These are phyloP conservation scores for Phyllotreta cruciferae DNA, from an alignment of 2,888 invertebrate species.

Conservation along the genomic window DNA sequence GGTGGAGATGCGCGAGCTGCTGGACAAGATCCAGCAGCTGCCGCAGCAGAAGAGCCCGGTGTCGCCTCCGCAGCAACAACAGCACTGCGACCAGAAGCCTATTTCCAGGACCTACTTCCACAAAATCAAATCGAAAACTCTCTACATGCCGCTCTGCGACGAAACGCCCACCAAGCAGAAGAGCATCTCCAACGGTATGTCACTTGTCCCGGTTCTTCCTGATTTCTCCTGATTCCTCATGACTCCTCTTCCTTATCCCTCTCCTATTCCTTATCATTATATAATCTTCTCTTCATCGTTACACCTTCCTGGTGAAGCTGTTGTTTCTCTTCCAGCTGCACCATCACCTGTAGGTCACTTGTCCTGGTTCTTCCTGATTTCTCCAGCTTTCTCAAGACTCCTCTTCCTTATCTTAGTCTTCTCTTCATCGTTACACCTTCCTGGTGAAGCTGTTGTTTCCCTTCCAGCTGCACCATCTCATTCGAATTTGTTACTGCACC, in stretches of 20 bases:
- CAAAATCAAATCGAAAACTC: constrained; percentile 69
- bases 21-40: constrained; percentile 75
- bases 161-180: constrained; percentile 45
- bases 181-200: constrained; percentile 42
- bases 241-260: neutral
- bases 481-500: neutral
- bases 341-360: too few species aligned
- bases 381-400: too few species aligned
- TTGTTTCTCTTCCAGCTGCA: too few species aligned
- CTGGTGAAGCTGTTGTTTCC: too few species aligned
- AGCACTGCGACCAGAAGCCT: constrained; percentile 42
- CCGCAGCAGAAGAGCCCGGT: constrained; percentile 61
- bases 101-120: constrained; percentile 60
- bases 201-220: too few species aligned
- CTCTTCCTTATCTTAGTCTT: too few species aligned
- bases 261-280: neutral
- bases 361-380: too few species aligned
- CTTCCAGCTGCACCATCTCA: neutral
- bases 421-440: too few species aligned
- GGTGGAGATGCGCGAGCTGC: constrained; percentile 74
- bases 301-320: too few species aligned
- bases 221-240: constrained; percentile 40
- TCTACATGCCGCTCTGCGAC: constrained; percentile 71
- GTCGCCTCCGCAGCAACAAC: constrained; percentile 53
- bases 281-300: too few species aligned